Conservation (phyloP, 1,140 invertebrate species). For the Acromyrmex echinatior region DNA sequence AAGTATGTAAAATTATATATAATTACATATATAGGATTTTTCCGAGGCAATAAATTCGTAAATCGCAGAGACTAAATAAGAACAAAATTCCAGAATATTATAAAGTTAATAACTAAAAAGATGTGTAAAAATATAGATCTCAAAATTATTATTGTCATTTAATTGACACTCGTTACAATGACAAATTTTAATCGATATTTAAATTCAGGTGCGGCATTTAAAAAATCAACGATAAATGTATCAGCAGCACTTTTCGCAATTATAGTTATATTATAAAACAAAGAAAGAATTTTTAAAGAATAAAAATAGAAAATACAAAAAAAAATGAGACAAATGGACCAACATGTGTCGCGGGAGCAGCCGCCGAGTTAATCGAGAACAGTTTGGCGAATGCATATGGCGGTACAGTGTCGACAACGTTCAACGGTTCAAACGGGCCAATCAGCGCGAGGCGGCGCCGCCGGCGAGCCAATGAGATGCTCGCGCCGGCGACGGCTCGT, state of each 20-base stretch:
- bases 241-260: neutral
- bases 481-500: neutral
- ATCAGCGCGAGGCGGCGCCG: neutral
- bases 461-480: neutral
- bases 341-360: neutral
- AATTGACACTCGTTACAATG: neutral
- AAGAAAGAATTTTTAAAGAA: neutral
- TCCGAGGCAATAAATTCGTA: neutral
- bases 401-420: neutral
- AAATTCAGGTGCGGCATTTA: neutral
- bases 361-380: neutral
- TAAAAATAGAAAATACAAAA: neutral
- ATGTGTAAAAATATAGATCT: neutral
- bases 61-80: neutral
- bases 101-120: neutral
- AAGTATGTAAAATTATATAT: too few relatives aligned
- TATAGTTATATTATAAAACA: neutral
- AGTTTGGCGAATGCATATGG: neutral
- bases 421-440: constrained; percentile 30
- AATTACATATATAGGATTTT: neutral
- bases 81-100: neutral
- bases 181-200: neutral
- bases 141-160: neutral
- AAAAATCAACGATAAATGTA: neutral
- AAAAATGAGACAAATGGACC: neutral